phyloP scores from a whole-genome alignment of 2,113 vertebrate genomes.

The Perognathus longimembris region DNA sequence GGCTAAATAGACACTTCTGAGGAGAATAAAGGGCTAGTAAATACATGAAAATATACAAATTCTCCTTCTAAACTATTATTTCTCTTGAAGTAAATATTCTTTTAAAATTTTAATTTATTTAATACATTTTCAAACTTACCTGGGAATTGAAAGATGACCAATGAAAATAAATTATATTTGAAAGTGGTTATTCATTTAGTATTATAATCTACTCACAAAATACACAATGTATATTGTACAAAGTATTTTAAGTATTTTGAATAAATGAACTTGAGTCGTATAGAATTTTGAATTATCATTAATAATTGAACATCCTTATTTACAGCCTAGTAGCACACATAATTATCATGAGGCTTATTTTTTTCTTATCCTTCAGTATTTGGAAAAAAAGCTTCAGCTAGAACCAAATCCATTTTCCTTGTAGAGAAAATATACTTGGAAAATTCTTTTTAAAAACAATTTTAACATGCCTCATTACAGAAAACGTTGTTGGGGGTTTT shows the following conservation, averaged over 20 bases:
- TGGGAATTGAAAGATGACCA: no score
- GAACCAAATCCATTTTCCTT: not conserved
- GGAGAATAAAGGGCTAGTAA: no score
- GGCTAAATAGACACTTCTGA: no score
- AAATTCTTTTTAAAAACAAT: slow-evolving; percentile 4
- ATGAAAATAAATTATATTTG: no score
- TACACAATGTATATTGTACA: not conserved
- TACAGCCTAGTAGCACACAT: not conserved
- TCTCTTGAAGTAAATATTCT: no score
- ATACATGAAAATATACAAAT: no score
- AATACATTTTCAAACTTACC: no score
- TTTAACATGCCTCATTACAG: not conserved
- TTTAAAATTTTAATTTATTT: no score
- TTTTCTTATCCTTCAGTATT: not conserved
- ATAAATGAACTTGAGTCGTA: not conserved
- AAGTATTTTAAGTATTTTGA: not conserved
- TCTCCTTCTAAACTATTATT: no score
- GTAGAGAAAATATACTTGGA: not conserved
- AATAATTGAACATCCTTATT: not conserved
- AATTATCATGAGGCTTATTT: not conserved
- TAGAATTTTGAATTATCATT: not conserved
- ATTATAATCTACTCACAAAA: no score
- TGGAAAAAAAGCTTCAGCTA: not conserved
- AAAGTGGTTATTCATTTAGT: no score
- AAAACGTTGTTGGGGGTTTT: not conserved